Percentiles rank a stretch among this genome's conserved stretches.
phyloP scores from a whole-genome alignment of 2,888 invertebrate genomes.

The Galerucella pusilla region DNA sequence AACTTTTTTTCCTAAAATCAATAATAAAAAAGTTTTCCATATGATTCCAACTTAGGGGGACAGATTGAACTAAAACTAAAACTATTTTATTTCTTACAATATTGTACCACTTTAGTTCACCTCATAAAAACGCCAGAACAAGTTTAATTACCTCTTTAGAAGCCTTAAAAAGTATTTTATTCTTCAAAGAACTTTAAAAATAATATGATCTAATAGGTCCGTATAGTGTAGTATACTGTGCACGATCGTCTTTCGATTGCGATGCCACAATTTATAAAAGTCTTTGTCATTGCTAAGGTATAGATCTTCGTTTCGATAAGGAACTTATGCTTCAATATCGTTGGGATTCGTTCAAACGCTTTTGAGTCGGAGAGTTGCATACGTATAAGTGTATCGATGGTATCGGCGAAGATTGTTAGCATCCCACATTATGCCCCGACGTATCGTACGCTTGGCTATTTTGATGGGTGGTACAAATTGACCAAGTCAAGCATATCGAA shows the following conservation, averaged over 20 bases:
- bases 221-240: conserved; percentile 20
- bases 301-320: conserved; percentile 20
- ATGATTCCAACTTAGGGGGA: too few relatives aligned
- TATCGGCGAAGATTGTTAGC: conserved; percentile 10
- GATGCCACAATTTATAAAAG: conserved; percentile 29
- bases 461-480: conserved; percentile 1
- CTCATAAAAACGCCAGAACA: not conserved
- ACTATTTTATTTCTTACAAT: too few relatives aligned
- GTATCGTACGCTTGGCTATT: conserved; percentile 6
- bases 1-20: too few relatives aligned
- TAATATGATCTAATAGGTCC: conserved; percentile 14
- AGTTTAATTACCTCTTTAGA: not conserved
- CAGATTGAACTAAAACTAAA: too few relatives aligned
- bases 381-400: conserved; percentile 8
- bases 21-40: too few relatives aligned
- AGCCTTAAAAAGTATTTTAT: conserved; percentile 13
- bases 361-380: conserved; percentile 2
- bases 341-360: not conserved
- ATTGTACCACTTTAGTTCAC: too few relatives aligned
- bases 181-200: conserved; percentile 2
- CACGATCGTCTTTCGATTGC: conserved; percentile 27
- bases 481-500: not conserved
- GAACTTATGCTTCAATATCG: conserved; percentile 8
- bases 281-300: conserved; percentile 25
- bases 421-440: conserved; percentile 6